A percentile compares a stretch with the other conserved stretches of the same genome.
Conservation (phyloP, 1,140 invertebrate species). For the Drosophila repletoides region DNA sequence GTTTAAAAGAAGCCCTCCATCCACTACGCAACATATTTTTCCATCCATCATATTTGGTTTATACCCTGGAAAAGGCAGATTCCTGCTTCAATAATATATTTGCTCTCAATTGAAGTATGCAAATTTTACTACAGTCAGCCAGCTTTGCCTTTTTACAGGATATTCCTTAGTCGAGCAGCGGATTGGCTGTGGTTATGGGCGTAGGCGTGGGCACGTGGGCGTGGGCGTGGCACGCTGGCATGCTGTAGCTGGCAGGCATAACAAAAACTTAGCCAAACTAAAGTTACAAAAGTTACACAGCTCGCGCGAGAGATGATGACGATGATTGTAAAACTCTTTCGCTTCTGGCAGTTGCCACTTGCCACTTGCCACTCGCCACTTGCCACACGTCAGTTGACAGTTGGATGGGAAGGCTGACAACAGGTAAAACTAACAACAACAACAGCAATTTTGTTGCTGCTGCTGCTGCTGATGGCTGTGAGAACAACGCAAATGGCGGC, state of each 20-base stretch:
- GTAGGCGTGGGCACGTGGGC: background rate
- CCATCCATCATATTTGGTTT: no score
- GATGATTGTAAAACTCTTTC: slow-evolving; percentile 62
- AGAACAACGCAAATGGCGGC: slow-evolving; percentile 72
- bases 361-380: slow-evolving; percentile 3
- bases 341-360: slow-evolving; percentile 55
- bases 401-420: slow-evolving; percentile 23
- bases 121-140: no score
- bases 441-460: slow-evolving; percentile 1
- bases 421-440: slow-evolving; percentile 69
- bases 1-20: no score
- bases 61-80: no score
- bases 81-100: no score
- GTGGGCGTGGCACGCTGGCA: background rate
- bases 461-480: slow-evolving; percentile 9
- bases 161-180: background rate
- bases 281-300: slow-evolving; percentile 65
- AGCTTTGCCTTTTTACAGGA: no score
- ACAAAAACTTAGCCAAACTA: slow-evolving; percentile 63
- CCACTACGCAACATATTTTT: no score
- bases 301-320: slow-evolving; percentile 28
- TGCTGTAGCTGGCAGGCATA: slow-evolving; percentile 42
- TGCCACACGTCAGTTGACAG: slow-evolving; percentile 18
- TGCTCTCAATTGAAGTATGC: no score
- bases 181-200: background rate